Conservation (phyloP, 2,113 vertebrate species). For the Jaculus jaculus region DNA sequence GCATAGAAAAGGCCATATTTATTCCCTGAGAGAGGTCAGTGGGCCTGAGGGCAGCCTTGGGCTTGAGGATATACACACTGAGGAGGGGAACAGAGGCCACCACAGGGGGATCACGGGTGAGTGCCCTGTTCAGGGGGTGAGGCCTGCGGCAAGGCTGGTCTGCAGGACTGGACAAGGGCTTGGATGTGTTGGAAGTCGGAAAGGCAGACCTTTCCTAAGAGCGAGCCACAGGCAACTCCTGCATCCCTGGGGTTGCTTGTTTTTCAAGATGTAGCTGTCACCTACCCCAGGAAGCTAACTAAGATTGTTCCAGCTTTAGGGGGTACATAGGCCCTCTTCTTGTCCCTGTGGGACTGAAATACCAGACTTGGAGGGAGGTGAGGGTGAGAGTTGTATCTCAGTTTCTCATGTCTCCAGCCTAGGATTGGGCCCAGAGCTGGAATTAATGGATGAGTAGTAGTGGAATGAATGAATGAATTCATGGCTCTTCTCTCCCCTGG, state of each 20-base stretch:
- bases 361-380: background rate
- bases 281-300: background rate
- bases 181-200: background rate
- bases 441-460: background rate
- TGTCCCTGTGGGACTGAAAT: background rate
- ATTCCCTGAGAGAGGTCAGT: conserved; percentile 64
- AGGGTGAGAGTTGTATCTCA: background rate
- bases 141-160: too few species aligned
- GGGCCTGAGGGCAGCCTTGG: conserved; percentile 1
- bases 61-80: background rate
- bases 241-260: background rate
- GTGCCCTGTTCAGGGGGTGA: background rate
- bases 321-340: background rate
- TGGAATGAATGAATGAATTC: background rate
- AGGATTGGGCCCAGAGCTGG: background rate
- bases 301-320: background rate
- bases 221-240: background rate
- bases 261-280: background rate
- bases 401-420: background rate
- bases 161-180: background rate
- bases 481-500: background rate
- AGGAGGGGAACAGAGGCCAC: background rate
- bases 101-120: background rate
- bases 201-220: background rate
- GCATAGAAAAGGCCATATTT: conserved; percentile 66